A percentile compares a stretch with the other conserved stretches of the same genome.
Conservation (phyloP, 1,140 invertebrate genomes). For the Pollicipes pollicipes region DNA sequence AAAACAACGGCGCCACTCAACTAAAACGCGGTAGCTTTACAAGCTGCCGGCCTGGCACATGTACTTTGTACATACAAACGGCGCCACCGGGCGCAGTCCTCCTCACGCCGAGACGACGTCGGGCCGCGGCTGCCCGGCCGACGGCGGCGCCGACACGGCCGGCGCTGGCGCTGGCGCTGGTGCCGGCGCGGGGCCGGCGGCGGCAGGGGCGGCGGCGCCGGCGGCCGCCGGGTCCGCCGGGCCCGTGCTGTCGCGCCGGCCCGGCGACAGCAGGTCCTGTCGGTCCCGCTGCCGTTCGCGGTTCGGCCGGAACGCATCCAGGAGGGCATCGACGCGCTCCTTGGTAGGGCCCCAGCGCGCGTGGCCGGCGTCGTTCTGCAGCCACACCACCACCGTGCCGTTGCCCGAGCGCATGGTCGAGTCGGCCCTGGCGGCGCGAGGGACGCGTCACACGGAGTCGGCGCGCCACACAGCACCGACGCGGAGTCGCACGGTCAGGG, state of each 20-base stretch:
- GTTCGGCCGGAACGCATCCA: conserved; percentile 52
- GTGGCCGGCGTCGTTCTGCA: conserved; percentile 78
- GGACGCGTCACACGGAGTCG: too few relatives aligned
- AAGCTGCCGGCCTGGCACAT: too few relatives aligned
- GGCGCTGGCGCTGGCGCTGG: not conserved
- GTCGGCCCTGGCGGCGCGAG: not conserved
- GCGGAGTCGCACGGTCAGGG: too few relatives aligned
- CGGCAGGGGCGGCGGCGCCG: not conserved
- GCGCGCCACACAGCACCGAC: too few relatives aligned
- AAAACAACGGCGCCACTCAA: too few relatives aligned
- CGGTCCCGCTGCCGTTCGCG: conserved; percentile 54
- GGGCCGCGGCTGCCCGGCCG: too few relatives aligned
- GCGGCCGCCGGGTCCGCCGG: not conserved
- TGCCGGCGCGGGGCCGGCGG: not conserved
- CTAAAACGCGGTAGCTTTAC: too few relatives aligned
- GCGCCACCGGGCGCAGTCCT: too few relatives aligned
- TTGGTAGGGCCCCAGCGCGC: conserved; percentile 76
- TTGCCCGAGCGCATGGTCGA: conserved; percentile 32
- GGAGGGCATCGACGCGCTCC: conserved; percentile 62
- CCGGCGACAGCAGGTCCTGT: conserved; percentile 42
- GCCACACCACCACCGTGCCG: conserved; percentile 75
- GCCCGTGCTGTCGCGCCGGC: conserved; percentile 24
- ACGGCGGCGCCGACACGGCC: too few relatives aligned
- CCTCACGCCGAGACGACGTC: too few relatives aligned
- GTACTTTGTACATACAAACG: too few relatives aligned